Evolutionary conservation across 2,797 vertebrate species (phyloP).

Genomic region (Manis crassicaudata): DNA sequence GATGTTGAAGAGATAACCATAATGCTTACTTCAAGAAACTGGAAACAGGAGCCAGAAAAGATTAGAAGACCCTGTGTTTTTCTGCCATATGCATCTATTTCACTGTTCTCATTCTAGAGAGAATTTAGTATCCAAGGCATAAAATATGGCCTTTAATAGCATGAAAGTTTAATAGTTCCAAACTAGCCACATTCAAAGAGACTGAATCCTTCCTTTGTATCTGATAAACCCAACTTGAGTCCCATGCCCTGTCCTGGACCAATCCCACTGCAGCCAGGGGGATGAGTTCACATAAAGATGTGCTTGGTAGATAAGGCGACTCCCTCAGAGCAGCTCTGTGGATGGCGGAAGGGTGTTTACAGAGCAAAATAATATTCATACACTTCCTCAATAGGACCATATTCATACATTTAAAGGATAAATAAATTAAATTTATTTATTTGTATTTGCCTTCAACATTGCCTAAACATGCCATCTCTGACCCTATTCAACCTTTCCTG

Average conservation of each 20-base stretch:
- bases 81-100: neutral
- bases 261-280: neutral
- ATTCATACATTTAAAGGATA: neutral
- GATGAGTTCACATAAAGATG: neutral
- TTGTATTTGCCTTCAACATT: neutral
- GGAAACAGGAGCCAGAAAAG: neutral
- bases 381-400: neutral
- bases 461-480: neutral
- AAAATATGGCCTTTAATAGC: neutral
- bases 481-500: neutral
- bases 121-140: neutral
- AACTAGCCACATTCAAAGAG: neutral
- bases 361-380: neutral
- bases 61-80: neutral
- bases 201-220: neutral
- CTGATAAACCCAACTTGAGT: neutral
- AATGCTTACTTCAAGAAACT: neutral
- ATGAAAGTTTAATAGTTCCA: neutral
- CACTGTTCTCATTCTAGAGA: conserved; percentile 18
- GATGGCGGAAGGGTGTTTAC: neutral
- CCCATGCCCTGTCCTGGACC: neutral
- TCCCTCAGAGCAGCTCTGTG: neutral
- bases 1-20: neutral
- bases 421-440: neutral
- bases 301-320: neutral